Evolutionary conservation across 2,797 vertebrate genomes (phyloP), one percentile per base, ranked within the genome.

Genomic region (Tarsius wallacei): DNA sequence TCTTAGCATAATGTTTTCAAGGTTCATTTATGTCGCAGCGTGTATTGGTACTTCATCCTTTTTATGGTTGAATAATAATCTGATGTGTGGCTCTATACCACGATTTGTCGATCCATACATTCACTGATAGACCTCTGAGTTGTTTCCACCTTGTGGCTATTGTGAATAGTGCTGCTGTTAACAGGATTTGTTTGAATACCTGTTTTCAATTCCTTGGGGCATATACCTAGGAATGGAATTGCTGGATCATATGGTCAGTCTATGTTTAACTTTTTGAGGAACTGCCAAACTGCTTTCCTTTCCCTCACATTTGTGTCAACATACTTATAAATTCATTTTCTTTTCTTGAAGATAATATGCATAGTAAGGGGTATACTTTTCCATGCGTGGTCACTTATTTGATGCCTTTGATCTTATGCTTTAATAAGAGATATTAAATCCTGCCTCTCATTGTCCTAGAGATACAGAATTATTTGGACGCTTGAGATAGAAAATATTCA

Each of bases 381-480:
- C 47, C 49, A 28, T 21, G 16, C 22, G 15, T 36, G 22, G n/a
- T 47, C 90, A 66, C 73, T 64, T 80, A 31, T 74, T 78, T 70
- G 14, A 77, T 47, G 33, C 21, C 82, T 94, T 94, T 76, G 74
- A 77, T 47, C 70, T 95, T 80, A 42, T 12, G 19, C 80, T 74
- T 90, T 51, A 47, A 57, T 7, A 17, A 88, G 59, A 81, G 63
- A 86, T 31, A 31, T 17, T 42, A 66, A 86, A 85, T n/a, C n/a
- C 59, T 53, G 55, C 80, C n/a, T 74, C 61, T 82, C 17, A 3
- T 55, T 78, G 14, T 22, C 77, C 63, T 86, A 70, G 53, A 93
- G 47, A 85, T 47, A 22, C 1, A 33, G 26, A 84, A 53, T 55
- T 31, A 74, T 77, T 70, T 74, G 74, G 17, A 70, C 51, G 28